phyloP scores from a whole-genome alignment of 2,888 invertebrate species.

The Mesorhabditis belari region DNA sequence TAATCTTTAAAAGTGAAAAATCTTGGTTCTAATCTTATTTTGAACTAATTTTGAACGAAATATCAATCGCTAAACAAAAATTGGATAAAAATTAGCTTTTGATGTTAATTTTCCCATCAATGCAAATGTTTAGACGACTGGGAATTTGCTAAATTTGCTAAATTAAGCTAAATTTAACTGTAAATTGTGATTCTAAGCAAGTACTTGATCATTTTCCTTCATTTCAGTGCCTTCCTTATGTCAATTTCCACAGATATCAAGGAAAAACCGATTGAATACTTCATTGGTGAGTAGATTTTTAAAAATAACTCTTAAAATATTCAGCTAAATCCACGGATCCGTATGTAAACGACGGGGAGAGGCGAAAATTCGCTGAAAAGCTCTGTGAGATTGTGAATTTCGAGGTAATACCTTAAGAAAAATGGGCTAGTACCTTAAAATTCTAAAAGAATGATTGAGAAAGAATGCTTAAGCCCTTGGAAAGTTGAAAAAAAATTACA shows the following conservation, averaged over 20 bases:
- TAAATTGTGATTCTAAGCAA: too few species aligned
- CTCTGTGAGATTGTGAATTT: slow-evolving; percentile 56
- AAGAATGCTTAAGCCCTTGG: neutral
- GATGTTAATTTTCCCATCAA: too few species aligned
- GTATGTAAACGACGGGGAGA: slow-evolving; percentile 48
- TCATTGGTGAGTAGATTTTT: slow-evolving; percentile 25
- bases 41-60: too few species aligned
- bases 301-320: neutral
- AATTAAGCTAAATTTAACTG: too few species aligned
- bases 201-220: too few species aligned
- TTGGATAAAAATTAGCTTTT: too few species aligned
- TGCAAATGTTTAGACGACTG: too few species aligned
- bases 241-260: neutral
- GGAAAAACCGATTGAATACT: slow-evolving; percentile 28
- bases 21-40: too few species aligned
- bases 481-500: slow-evolving; percentile 46
- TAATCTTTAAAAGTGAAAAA: too few species aligned
- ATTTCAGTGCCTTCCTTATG: too few species aligned
- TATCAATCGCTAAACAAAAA: too few species aligned
- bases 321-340: slow-evolving; percentile 38
- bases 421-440: neutral
- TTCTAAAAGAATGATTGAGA: neutral
- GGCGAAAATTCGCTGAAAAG: slow-evolving; percentile 49
- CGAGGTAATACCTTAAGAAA: slow-evolving; percentile 16
- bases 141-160: too few species aligned